A percentile compares a stretch with the other conserved stretches of the same genome.
Evolutionary conservation across 2,113 vertebrate species (phyloP).

Genomic region (Hemiscyllium ocellatum): DNA sequence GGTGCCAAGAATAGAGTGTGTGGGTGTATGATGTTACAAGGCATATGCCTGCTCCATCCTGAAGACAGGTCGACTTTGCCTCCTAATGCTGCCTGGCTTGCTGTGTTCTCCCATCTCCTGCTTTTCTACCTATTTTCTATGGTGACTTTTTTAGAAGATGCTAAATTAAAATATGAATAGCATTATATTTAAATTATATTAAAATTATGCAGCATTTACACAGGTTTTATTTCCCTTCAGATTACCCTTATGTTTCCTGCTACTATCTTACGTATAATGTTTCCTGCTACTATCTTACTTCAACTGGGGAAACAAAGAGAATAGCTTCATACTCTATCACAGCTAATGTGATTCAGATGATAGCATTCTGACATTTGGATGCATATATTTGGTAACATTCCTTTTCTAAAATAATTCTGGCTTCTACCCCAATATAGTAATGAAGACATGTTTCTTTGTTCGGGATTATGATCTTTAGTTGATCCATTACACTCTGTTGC

Average conservation of each 20-base stretch:
- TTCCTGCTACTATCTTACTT: background rate
- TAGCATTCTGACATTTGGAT: background rate
- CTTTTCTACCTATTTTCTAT: no score
- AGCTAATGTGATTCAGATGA: background rate
- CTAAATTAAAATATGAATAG: background rate
- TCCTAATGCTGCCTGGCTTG: no score
- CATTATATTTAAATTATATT: background rate
- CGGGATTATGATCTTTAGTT: background rate
- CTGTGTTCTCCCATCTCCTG: no score
- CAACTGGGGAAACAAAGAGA: background rate
- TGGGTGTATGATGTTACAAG: no score
- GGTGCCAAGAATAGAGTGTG: no score
- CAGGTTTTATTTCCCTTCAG: background rate
- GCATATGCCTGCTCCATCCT: no score
- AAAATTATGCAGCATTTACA: background rate
- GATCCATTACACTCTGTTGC: background rate
- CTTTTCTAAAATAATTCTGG: background rate
- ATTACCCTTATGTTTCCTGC: background rate
- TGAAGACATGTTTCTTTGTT: background rate
- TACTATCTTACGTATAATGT: background rate
- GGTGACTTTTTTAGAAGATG: background rate
- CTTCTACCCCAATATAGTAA: background rate
- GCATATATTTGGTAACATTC: background rate
- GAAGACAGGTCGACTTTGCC: no score
- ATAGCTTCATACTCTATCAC: background rate